Conservation (phyloP, 2,888 invertebrate species). For the Acrobeloides nanus region DNA sequence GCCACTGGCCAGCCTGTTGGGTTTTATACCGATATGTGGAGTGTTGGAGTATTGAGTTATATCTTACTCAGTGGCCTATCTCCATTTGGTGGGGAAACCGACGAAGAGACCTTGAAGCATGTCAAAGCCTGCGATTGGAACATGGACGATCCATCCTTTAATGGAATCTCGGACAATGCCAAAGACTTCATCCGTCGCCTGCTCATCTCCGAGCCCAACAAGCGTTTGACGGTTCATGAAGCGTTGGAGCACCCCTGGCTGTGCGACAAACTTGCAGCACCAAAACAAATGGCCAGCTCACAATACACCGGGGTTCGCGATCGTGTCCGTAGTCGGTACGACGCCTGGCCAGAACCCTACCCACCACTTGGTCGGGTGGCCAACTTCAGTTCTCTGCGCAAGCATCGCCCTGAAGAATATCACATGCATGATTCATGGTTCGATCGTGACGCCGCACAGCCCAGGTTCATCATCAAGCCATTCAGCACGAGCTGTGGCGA, state of each 20-base stretch:
- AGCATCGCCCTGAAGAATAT: constrained; percentile 89
- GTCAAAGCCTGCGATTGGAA: constrained; percentile 98
- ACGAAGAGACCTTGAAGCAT: constrained; percentile 93
- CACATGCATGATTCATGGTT: constrained; percentile 80
- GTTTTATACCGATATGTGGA: constrained; percentile 99
- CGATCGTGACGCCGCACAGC: constrained; percentile 67
- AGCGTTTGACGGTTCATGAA: constrained; percentile 96
- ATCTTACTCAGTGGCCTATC: constrained; percentile 92
- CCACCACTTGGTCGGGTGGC: constrained; percentile 91
- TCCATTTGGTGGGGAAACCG: constrained; percentile 96
- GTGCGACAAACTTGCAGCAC: constrained; percentile 58
- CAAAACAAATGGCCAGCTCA: constrained; percentile 69
- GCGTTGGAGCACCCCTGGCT: constrained; percentile 91
- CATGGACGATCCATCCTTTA: constrained; percentile 92
- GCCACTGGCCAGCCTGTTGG: constrained; percentile 96
- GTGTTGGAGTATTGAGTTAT: constrained; percentile 93
- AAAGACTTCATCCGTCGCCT: constrained; percentile 94
- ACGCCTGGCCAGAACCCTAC: constrained; percentile 63
- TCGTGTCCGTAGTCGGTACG: constrained; percentile 67
- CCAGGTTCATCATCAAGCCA: constrained; percentile 92
- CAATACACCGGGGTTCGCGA: constrained; percentile 80
- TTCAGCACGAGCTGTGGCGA: constrained; percentile 73
- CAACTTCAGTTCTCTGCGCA: constrained; percentile 90
- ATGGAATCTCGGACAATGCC: constrained; percentile 85
- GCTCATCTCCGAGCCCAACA: constrained; percentile 81